Evolutionary conservation across 2,888 invertebrate species (phyloP).

Genomic region (Brachyptera putata): DNA sequence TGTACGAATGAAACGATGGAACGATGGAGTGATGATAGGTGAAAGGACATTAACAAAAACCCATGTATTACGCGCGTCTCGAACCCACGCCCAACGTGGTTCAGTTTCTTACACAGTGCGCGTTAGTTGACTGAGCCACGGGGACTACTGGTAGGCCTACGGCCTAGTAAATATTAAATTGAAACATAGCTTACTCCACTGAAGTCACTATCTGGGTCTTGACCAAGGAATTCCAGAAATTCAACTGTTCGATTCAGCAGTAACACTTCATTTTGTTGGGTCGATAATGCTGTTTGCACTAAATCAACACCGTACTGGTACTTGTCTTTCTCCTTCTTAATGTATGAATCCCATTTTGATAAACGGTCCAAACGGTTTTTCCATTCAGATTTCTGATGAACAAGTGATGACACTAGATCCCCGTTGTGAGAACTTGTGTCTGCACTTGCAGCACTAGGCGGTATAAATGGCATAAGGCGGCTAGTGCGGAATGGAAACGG

Average conservation of each 20-base stretch:
- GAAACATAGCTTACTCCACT: neutral
- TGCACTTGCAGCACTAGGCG: neutral
- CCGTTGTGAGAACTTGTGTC: neutral
- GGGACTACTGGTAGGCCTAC: no score
- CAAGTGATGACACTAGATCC: neutral
- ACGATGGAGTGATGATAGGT: no score
- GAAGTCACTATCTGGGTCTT: conserved; percentile 4
- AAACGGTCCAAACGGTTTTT: neutral
- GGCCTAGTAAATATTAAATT: no score
- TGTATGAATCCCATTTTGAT: neutral
- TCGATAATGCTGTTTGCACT: no score
- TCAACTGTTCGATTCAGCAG: neutral
- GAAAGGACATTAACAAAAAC: no score
- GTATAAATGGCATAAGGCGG: neutral
- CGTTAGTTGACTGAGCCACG: no score
- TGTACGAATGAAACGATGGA: no score
- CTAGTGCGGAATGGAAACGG: neutral
- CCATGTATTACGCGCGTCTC: no score
- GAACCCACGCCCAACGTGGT: no score
- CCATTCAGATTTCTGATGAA: neutral
- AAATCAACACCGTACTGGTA: no score
- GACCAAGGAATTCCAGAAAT: neutral
- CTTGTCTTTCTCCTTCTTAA: no score
- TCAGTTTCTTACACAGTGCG: no score
- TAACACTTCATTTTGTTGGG: neutral